A percentile compares a stretch with the other conserved stretches of the same genome.
Conservation (phyloP, 1,140 invertebrate genomes). For the Adoxophyes honmai region DNA sequence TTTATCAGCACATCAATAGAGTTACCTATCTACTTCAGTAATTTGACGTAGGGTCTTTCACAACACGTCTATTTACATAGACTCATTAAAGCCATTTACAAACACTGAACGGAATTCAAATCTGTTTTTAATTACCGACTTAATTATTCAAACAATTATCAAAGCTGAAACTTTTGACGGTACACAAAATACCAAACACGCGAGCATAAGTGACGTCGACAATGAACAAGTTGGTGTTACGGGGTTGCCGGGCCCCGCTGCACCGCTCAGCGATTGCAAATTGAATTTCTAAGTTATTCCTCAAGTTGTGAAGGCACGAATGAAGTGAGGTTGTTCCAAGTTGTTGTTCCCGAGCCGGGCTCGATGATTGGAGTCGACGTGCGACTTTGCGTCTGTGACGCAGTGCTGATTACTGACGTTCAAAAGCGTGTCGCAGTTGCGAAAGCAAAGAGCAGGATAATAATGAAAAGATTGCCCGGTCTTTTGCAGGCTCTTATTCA, state of each 20-base stretch:
- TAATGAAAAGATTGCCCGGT: no score
- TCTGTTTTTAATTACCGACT: neutral
- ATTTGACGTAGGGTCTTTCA: no score
- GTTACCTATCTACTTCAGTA: no score
- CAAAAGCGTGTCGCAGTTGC: no score
- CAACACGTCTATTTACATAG: no score
- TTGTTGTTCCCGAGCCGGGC: conserved; percentile 37
- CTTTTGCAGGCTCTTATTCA: no score
- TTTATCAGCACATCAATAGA: no score
- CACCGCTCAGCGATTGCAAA: conserved; percentile 43
- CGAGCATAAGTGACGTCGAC: conserved; percentile 18
- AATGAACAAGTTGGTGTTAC: conserved; percentile 34
- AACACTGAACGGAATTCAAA: neutral
- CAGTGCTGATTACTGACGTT: conserved; percentile 18
- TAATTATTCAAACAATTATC: neutral
- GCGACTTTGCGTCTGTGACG: conserved; percentile 17
- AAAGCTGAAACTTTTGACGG: neutral
- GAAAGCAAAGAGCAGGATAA: no score
- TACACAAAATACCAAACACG: neutral
- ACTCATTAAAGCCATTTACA: no score
- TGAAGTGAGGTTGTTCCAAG: conserved; percentile 47
- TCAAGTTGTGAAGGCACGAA: conserved; percentile 44
- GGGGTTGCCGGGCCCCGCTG: conserved; percentile 25
- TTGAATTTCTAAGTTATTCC: conserved; percentile 62
- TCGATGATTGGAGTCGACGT: conserved; percentile 32